Evolutionary conservation across 2,113 vertebrate genomes (phyloP), one percentile per base, ranked within the genome.

Genomic region (Camelus dromedarius): DNA sequence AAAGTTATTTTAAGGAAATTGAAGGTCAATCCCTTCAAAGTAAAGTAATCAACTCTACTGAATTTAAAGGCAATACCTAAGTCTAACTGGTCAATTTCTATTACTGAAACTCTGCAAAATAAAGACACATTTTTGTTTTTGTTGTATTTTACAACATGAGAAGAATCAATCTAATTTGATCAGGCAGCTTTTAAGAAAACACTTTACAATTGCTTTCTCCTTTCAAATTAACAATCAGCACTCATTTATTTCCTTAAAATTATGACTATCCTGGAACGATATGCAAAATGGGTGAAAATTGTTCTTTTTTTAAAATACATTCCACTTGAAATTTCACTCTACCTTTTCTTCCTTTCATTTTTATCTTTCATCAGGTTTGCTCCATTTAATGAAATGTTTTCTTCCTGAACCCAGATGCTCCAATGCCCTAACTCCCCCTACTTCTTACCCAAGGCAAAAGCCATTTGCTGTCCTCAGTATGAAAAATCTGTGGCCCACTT

Each of bases 1-100:
- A 10, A 58, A 30, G 6, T 38, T 89, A 50, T 81, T 73, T 67
- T 67, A 91, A 35, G 60, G 8, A 82, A 54, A 54, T 13, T 69
- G 22, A 81, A 72, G 8, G 11, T 92, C 30, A 86, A n/a, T n/a
- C 19, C 28, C 69, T 95, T 94, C 15, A 87, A 94, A 70, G 30
- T 48, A 90, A 72, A 70, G 30, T 48, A 90, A 72, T 77, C n/a
- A 81, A 10, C 38, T 76, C 0, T 15, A 48, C 3, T 60, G 3
- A 86, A 86, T 85, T 92, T 89, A 83, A 96, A 91, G 18, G 20
- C 13, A 60, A 79, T 22, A 50, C 1, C 1, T 54, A 77, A 24
- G 2, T 60, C 8, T 35, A 91, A 58, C 30, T 84, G 67, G 32
- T 48, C 73, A 35, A 85, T 54, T 86, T 89, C 14, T 54, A 32